These are phyloP conservation scores for Agrypnus murinus DNA, from an alignment of 2,888 invertebrate species.

Conservation along the genomic window DNA sequence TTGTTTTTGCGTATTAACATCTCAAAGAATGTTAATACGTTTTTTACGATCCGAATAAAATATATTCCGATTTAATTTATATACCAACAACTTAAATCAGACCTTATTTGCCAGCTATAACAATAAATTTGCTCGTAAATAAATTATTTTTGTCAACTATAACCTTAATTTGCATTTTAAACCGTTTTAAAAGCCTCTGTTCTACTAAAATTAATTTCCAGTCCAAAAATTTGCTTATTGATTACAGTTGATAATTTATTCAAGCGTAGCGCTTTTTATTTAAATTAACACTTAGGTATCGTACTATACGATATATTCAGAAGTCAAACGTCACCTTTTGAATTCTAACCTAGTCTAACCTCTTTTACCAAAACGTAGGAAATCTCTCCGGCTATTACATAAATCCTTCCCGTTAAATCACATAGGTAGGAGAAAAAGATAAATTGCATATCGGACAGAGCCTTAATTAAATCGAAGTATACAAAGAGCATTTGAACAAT, in stretches of 20 bases:
- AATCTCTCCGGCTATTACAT: background rate
- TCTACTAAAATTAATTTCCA: slow-evolving; percentile 11
- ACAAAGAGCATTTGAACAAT: slow-evolving; percentile 12
- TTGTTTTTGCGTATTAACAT: too few relatives aligned
- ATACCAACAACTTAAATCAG: too few relatives aligned
- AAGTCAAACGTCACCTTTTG: background rate
- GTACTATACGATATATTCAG: background rate
- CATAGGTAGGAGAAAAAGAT: background rate
- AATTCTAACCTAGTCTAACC: background rate
- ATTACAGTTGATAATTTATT: background rate
- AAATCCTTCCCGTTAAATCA: background rate
- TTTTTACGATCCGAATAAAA: too few relatives aligned
- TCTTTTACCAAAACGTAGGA: background rate
- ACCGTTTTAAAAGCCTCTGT: background rate
- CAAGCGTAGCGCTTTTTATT: slow-evolving; percentile 6
- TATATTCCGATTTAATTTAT: too few relatives aligned
- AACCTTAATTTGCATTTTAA: background rate
- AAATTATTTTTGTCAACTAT: background rate
- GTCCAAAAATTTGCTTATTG: background rate
- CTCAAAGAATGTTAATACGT: too few relatives aligned
- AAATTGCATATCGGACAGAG: background rate
- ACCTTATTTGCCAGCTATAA: too few relatives aligned
- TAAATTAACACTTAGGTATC: slow-evolving; percentile 14
- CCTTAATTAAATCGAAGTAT: background rate
- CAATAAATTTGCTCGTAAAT: too few relatives aligned